Evolutionary conservation across 2,797 vertebrate species (phyloP).

Genomic region (Borostomias antarcticus): DNA sequence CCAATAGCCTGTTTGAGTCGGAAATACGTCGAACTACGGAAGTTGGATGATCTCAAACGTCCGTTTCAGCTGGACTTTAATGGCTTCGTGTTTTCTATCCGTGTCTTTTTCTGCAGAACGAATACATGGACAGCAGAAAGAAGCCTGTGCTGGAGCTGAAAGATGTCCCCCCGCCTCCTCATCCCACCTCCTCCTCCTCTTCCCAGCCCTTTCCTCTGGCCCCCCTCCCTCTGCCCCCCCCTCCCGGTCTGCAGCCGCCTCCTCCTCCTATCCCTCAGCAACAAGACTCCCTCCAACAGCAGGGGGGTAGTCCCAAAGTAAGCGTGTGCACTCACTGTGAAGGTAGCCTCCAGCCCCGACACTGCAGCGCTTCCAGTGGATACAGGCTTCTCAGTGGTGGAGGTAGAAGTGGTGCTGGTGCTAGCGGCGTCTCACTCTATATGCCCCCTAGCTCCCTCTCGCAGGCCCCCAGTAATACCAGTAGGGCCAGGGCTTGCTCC

Average conservation of each 20-base stretch:
- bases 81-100: background rate
- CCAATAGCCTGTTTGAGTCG: too few relatives aligned
- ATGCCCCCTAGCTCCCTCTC: slow-evolving; percentile 39
- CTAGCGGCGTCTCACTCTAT: slow-evolving; percentile 68
- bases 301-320: slow-evolving; percentile 87
- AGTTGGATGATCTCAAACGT: too few relatives aligned
- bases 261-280: slow-evolving; percentile 50
- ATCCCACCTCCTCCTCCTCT: slow-evolving; percentile 74
- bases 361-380: slow-evolving; percentile 62
- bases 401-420: slow-evolving; percentile 47
- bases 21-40: too few relatives aligned
- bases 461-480: slow-evolving; percentile 38
- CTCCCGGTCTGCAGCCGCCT: slow-evolving; percentile 67
- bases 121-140: slow-evolving; percentile 92
- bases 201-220: slow-evolving; percentile 82
- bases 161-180: slow-evolving; percentile 86
- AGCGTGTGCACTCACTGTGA: slow-evolving; percentile 88
- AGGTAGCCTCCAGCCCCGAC: slow-evolving; percentile 38
- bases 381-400: slow-evolving; percentile 67
- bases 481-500: slow-evolving; percentile 42
- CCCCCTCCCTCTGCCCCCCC: slow-evolving; percentile 69
- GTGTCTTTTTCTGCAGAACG: slow-evolving; percentile 75
- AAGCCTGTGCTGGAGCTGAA: slow-evolving; percentile 85
- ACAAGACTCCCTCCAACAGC: slow-evolving; percentile 74
- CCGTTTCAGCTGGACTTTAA: too few relatives aligned